Base-by-base conservation (phyloP, 2,113 vertebrate species). In the Xenus cinereus region DNA sequence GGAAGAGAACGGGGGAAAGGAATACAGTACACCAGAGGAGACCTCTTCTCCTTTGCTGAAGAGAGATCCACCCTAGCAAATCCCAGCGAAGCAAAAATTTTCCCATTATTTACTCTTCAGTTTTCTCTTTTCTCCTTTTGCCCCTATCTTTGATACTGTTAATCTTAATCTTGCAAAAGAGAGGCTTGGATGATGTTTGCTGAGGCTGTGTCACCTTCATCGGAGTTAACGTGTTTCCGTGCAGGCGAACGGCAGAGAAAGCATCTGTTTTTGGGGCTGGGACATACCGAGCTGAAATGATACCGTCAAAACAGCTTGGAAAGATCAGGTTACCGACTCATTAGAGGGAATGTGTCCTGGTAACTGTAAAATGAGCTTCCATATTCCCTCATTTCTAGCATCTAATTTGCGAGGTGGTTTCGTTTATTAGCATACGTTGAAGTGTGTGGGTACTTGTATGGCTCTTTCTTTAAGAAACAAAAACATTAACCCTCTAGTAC, bases 401-500 rank as follows among this genome's bases (percentile, higher is more conserved):
- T 97, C 93, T 96, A 95, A 97, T 91, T 90, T 86, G 60, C 80
- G 92, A 81, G 94, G 89, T 97, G 93, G 88, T 89, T 97, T 95
- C 62, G 32, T 95, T 91, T 97, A 95, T 97, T 95, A 96, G 85
- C 78, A 50, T 82, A 94, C 67, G 82, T 56, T 92, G 89, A 95
- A 95, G 82, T 89, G 59, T 84, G 89, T 95, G 88, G 85, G 75
- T 82, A 79, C 96, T 97, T 95, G 89, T 92, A 39, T 64, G 45
- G 32, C 35, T 90, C 91, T 96, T 95, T 96, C 66, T 95, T 87
- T 83, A 82, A 62, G 85, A 95, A 97, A 97, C 91, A 97, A 97
- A 98, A 98, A 95, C 96, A 93, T 96, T 95, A 97, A 97, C 96
- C 79, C 88, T 87, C 59, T 85, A 92, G 87, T 79, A 87, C 77